phyloP scores from a whole-genome alignment of 2,113 vertebrate species.

The Gadus chalcogrammus region DNA sequence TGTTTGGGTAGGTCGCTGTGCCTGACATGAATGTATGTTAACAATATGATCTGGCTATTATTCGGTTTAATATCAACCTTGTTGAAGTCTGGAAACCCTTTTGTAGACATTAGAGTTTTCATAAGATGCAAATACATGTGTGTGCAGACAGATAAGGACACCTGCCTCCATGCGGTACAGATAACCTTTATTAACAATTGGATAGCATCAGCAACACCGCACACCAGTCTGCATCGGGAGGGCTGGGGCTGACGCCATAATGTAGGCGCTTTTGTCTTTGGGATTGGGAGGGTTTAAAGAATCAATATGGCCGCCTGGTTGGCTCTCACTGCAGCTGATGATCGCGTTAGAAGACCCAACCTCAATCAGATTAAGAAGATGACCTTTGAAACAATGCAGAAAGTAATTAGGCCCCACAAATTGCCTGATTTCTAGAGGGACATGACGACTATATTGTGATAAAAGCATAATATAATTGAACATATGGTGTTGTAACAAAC shows the following conservation, averaged over 20 bases:
- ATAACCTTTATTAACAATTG: neutral
- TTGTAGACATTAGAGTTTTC: neutral
- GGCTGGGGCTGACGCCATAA: neutral
- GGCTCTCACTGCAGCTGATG: constrained; percentile 18
- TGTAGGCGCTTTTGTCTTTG: constrained; percentile 6
- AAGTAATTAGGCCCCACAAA: constrained; percentile 34
- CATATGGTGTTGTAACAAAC: neutral
- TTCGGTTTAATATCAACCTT: neutral
- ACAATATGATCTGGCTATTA: constrained; percentile 6
- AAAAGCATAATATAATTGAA: neutral
- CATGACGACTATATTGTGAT: neutral
- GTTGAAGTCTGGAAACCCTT: neutral
- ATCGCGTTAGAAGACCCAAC: no score
- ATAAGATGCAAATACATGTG: neutral
- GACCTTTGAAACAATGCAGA: constrained; percentile 28
- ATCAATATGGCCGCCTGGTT: constrained; percentile 26
- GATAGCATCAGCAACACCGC: constrained; percentile 7
- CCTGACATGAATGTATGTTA: neutral
- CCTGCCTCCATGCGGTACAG: neutral
- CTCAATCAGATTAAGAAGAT: constrained; percentile 19
- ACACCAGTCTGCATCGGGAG: constrained; percentile 10
- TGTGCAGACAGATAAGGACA: neutral
- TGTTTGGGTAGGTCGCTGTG: neutral
- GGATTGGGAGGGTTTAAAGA: constrained; percentile 12
- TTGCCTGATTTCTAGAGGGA: constrained; percentile 23